Percentiles rank a stretch among this genome's conserved stretches.
Conservation (phyloP, 1,140 invertebrate genomes). For the Eupristina koningsbergeri region DNA sequence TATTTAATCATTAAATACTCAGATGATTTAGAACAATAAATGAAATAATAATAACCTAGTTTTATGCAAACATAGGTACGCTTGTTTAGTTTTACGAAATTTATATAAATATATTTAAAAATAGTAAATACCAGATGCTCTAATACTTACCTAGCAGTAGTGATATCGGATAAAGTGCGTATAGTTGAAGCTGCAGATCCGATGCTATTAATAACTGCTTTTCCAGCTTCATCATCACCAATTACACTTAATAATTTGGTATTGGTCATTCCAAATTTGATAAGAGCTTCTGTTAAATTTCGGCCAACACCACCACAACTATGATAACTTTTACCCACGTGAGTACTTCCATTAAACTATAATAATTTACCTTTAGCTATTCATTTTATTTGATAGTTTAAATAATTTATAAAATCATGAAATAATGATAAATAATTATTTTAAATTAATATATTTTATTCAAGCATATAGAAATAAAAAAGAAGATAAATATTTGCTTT, state of each 20-base stretch:
- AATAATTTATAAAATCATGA: too few species aligned
- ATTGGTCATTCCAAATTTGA: conserved; percentile 77
- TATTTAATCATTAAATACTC: too few species aligned
- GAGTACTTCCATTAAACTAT: conserved; percentile 85
- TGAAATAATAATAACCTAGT: too few species aligned
- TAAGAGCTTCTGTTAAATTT: conserved; percentile 91
- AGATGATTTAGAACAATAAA: too few species aligned
- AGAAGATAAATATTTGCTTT: too few species aligned
- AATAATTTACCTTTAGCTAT: conserved; percentile 54
- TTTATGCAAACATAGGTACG: too few species aligned
- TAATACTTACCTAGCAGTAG: conserved; percentile 67
- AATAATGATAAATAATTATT: too few species aligned
- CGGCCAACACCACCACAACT: conserved; percentile 90
- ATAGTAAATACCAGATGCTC: background rate
- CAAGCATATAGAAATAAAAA: too few species aligned
- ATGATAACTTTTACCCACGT: conserved; percentile 77
- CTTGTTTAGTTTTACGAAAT: too few species aligned
- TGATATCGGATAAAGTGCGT: conserved; percentile 61
- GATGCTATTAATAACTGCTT: conserved; percentile 73
- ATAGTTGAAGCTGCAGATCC: conserved; percentile 63
- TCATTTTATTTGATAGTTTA: background rate
- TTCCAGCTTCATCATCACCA: conserved; percentile 79
- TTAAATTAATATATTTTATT: too few species aligned
- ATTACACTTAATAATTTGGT: conserved; percentile 86
- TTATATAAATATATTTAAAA: too few species aligned